These are phyloP conservation scores for Phataginus tetradactyla DNA, from an alignment of 2,797 vertebrate species.

Conservation along the genomic window DNA sequence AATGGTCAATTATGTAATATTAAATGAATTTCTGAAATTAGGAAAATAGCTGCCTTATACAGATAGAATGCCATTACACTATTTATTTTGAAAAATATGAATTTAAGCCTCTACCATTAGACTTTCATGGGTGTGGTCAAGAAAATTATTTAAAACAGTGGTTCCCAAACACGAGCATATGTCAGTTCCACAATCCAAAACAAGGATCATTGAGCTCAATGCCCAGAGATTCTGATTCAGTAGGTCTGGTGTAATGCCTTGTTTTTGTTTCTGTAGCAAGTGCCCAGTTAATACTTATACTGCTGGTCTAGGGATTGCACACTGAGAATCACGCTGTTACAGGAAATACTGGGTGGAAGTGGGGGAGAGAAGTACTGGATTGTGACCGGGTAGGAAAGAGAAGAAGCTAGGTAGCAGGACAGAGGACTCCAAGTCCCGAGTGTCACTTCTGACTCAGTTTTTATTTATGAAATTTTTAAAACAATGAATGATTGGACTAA, in stretches of 20 bases:
- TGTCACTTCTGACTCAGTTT: neutral
- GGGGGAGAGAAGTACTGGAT: neutral
- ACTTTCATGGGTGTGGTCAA: neutral
- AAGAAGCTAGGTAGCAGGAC: neutral
- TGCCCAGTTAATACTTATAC: neutral
- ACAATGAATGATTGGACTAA: neutral
- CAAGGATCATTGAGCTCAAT: neutral
- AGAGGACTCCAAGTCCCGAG: neutral
- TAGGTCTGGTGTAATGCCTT: neutral
- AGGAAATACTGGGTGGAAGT: neutral
- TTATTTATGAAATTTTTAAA: conserved; percentile 28
- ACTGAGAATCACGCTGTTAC: neutral
- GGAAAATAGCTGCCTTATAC: neutral
- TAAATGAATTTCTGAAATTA: neutral
- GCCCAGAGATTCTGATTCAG: neutral
- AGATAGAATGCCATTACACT: neutral
- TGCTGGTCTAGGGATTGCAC: neutral
- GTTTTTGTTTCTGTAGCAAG: neutral
- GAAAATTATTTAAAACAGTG: neutral
- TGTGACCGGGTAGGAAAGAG: neutral
- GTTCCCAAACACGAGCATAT: neutral
- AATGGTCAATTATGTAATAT: neutral
- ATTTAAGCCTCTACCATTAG: neutral
- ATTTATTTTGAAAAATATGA: neutral
- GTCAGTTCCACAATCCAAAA: neutral